Evolutionary conservation across 2,888 invertebrate species (phyloP).

Genomic region (Lasioglossum calceatum): DNA sequence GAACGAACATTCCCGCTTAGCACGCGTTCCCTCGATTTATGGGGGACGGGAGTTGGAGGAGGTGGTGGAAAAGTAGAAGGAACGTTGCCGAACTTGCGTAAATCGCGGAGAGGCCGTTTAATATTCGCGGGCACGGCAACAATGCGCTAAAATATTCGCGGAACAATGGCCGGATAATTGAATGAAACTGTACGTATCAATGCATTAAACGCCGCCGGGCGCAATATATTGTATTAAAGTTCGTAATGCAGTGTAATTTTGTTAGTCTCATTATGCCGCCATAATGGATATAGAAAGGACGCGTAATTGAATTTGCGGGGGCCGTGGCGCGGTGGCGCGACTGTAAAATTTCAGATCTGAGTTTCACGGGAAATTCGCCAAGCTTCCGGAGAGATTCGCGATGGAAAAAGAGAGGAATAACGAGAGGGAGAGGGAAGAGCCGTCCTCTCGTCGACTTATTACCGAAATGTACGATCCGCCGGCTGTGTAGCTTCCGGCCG

Average conservation of each 20-base stretch:
- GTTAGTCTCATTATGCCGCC: slow-evolving; percentile 53
- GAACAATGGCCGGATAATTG: slow-evolving; percentile 37
- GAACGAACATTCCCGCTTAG: slow-evolving; percentile 16
- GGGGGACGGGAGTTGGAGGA: background rate
- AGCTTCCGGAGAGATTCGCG: background rate
- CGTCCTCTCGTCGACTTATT: slow-evolving; percentile 41
- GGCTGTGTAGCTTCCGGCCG: slow-evolving; percentile 32
- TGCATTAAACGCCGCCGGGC: slow-evolving; percentile 28
- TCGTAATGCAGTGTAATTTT: slow-evolving; percentile 47
- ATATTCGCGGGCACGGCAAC: background rate
- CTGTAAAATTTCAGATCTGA: slow-evolving; percentile 52
- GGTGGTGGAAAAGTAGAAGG: background rate
- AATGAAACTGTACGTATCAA: slow-evolving; percentile 29
- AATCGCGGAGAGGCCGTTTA: background rate
- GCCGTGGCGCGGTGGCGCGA: slow-evolving; percentile 10
- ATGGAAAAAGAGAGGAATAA: background rate
- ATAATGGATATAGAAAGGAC: slow-evolving; percentile 61
- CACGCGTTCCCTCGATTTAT: slow-evolving; percentile 22
- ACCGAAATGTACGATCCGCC: slow-evolving; percentile 44
- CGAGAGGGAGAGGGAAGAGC: background rate
- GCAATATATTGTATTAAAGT: slow-evolving; percentile 52
- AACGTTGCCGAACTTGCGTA: background rate
- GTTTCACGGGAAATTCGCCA: slow-evolving; percentile 33
- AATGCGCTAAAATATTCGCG: slow-evolving; percentile 1
- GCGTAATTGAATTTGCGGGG: slow-evolving; percentile 48